Conservation (phyloP, 2,113 vertebrate species). For the Murina feae region DNA sequence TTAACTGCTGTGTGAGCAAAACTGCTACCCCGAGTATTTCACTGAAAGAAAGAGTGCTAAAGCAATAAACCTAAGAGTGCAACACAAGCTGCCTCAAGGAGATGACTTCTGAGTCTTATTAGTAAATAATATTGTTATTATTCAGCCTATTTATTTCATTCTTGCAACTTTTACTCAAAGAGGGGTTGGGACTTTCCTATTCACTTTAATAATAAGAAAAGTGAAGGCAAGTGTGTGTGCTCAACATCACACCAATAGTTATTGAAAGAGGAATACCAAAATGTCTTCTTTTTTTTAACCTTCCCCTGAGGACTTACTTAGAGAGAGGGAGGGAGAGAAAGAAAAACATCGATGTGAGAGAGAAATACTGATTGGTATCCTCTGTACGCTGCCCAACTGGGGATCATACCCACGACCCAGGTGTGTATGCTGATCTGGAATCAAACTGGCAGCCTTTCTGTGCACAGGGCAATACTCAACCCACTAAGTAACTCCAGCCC, state of each 20-base stretch:
- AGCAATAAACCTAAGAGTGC: neutral
- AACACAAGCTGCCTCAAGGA: neutral
- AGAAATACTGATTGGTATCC: neutral
- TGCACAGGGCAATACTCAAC: neutral
- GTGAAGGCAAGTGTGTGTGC: neutral
- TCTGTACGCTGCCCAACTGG: neutral
- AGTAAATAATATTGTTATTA: neutral
- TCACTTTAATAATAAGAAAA: neutral
- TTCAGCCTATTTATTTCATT: neutral
- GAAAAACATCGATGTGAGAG: neutral
- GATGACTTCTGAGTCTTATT: neutral
- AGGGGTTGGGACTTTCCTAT: neutral
- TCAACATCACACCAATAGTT: neutral
- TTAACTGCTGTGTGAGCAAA: constrained; percentile 27
- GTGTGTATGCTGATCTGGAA: neutral
- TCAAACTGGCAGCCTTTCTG: neutral
- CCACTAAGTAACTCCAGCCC: neutral
- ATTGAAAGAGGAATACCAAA: neutral
- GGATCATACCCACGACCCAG: neutral
- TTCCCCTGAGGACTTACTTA: neutral
- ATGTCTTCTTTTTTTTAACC: neutral
- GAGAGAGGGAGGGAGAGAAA: neutral
- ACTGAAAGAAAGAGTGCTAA: neutral
- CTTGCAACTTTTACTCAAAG: neutral
- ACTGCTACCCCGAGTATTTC: neutral